These are phyloP conservation scores for Leucophenga montana DNA, from an alignment of 2,888 invertebrate species.

Conservation along the genomic window DNA sequence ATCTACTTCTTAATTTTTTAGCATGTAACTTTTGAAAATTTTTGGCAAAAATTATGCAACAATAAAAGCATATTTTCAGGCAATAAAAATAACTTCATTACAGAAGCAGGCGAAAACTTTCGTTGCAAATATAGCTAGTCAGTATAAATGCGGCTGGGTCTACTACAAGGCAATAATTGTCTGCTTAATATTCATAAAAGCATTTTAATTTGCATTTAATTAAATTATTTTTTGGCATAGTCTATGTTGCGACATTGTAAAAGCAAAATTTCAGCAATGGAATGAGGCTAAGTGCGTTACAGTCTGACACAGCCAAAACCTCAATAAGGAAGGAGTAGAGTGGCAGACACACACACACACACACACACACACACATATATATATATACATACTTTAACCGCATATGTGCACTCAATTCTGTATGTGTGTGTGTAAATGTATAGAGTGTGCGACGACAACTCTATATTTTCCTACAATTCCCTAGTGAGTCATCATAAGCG, in stretches of 20 bases:
- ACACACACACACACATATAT: background rate
- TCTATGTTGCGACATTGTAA: background rate
- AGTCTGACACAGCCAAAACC: background rate
- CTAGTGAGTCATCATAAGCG: constrained; percentile 8
- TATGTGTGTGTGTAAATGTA: background rate
- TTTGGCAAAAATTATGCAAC: constrained; percentile 2
- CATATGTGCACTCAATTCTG: background rate
- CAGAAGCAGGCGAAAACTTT: background rate
- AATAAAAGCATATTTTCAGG: constrained; percentile 11
- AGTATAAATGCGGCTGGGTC: background rate
- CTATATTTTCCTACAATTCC: background rate
- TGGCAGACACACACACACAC: background rate
- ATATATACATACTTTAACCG: background rate
- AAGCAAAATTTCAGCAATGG: background rate
- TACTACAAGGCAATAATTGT: constrained; percentile 35
- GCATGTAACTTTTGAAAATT: too few species aligned
- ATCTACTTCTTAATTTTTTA: too few species aligned
- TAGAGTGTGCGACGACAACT: background rate
- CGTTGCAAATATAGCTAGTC: constrained; percentile 4
- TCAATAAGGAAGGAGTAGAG: background rate
- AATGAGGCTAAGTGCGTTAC: background rate
- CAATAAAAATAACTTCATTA: background rate
- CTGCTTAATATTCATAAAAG: constrained; percentile 62
- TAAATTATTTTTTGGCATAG: constrained; percentile 51
- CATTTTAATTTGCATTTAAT: constrained; percentile 67